Evolutionary conservation across 2,888 invertebrate species (phyloP).

Genomic region (Ctena decussata): DNA sequence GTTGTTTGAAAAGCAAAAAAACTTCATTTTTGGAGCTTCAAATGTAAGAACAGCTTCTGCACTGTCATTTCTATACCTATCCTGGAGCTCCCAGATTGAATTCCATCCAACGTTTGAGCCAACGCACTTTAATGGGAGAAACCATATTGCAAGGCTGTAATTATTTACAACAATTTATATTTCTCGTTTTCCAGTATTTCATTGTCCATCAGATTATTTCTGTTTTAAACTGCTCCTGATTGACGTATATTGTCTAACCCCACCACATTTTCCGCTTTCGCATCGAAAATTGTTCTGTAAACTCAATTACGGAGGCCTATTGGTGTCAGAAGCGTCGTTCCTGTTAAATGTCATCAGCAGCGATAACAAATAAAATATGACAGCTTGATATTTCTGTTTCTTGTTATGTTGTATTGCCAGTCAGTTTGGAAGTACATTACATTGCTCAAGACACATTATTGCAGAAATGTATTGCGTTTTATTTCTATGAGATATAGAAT

Average conservation of each 20-base stretch:
- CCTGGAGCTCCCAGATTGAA: neutral
- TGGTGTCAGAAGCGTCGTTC: conserved; percentile 33
- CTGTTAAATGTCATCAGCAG: conserved; percentile 35
- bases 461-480: neutral
- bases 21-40: no score
- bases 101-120: neutral
- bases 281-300: conserved; percentile 32
- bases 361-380: conserved; percentile 48
- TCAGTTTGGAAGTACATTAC: neutral
- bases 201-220: conserved; percentile 12
- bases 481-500: neutral
- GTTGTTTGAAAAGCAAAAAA: no score
- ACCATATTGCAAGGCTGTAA: neutral
- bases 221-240: conserved; percentile 4
- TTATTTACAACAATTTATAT: conserved; percentile 11
- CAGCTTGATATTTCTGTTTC: conserved; percentile 21
- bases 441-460: neutral
- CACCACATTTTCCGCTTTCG: conserved; percentile 12
- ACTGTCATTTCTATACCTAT: no score
- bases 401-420: neutral
- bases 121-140: neutral
- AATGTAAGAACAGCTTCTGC: no score
- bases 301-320: conserved; percentile 54
- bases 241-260: conserved; percentile 16
- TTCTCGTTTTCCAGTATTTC: conserved; percentile 1